These are phyloP conservation scores for Brachynemurus nebulosus DNA, from an alignment of 2,888 invertebrate species.

Conservation along the genomic window DNA sequence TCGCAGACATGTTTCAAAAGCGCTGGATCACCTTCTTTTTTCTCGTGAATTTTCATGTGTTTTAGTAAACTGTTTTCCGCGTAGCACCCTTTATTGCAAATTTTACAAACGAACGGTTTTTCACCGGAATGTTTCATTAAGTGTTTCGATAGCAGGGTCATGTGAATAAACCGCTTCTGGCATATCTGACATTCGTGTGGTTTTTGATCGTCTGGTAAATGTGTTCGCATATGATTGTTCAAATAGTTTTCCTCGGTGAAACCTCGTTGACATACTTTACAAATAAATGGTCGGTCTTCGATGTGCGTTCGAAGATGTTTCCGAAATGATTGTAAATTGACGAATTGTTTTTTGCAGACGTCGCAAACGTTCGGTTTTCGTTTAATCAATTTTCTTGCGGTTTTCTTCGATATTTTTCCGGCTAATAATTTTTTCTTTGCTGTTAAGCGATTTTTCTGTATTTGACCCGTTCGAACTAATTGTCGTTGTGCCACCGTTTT, in stretches of 20 bases:
- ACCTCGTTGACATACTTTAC: conserved; percentile 29
- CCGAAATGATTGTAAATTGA: conserved; percentile 31
- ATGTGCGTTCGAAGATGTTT: conserved; percentile 34
- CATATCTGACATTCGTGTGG: conserved; percentile 34
- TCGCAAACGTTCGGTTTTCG: conserved; percentile 30
- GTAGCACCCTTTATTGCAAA: conserved; percentile 31
- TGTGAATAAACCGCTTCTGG: conserved; percentile 33
- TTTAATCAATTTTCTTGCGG: conserved; percentile 25
- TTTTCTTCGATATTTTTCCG: conserved; percentile 11
- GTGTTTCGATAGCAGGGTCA: conserved; percentile 32
- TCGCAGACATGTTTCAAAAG: conserved; percentile 32
- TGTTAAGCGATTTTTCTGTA: conserved; percentile 18
- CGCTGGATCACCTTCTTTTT: conserved; percentile 32
- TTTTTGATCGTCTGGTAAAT: conserved; percentile 32
- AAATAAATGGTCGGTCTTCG: conserved; percentile 31
- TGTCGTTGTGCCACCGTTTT: conserved; percentile 31
- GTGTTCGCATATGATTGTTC: conserved; percentile 32
- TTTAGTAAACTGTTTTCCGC: conserved; percentile 33
- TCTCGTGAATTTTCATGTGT: conserved; percentile 34
- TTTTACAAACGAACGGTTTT: conserved; percentile 34
- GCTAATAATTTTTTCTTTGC: conserved; percentile 27
- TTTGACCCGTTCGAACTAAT: conserved; percentile 28
- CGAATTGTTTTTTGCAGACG: conserved; percentile 33
- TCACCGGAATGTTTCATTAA: conserved; percentile 33
- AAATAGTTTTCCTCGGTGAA: conserved; percentile 34